phyloP scores from a whole-genome alignment of 2,888 invertebrate genomes.

The Drosophila lutescens region DNA sequence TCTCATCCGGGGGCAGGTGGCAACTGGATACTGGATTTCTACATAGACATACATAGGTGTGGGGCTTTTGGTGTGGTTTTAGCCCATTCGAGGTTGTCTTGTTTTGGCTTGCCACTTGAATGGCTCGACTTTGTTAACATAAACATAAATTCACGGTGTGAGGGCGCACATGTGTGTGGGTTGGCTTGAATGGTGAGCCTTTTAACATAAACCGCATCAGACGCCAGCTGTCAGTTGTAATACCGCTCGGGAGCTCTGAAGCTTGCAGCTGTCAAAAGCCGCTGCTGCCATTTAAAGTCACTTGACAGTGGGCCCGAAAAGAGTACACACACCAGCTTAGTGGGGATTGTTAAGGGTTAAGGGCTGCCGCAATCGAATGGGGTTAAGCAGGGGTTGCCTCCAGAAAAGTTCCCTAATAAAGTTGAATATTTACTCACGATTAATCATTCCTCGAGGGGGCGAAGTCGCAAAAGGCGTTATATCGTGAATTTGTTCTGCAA shows the following conservation, averaged over 20 bases:
- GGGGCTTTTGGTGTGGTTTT: conserved; percentile 6
- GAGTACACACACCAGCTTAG: conserved; percentile 20
- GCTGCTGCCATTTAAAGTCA: conserved; percentile 70
- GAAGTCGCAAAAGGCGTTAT: background rate
- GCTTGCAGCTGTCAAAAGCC: conserved; percentile 76
- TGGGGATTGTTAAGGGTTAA: conserved; percentile 4
- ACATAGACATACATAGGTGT: background rate
- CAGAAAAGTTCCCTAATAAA: conserved; percentile 1
- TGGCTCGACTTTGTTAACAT: conserved; percentile 76
- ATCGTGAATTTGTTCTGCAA: conserved; percentile 4
- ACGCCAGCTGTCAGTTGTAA: conserved; percentile 76
- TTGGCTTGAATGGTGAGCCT: conserved; percentile 33
- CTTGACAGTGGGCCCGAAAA: conserved; percentile 55
- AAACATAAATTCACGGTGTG: conserved; percentile 71
- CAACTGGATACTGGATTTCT: background rate
- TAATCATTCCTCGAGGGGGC: conserved; percentile 1
- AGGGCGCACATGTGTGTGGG: conserved; percentile 37
- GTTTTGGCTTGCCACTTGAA: conserved; percentile 78
- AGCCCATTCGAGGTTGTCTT: conserved; percentile 38
- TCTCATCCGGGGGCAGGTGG: conserved; percentile 37
- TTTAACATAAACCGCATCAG: conserved; percentile 71
- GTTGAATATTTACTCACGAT: background rate
- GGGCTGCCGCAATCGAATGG: background rate
- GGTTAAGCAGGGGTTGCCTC: conserved; percentile 5
- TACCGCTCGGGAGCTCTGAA: conserved; percentile 40